These are phyloP conservation scores for Mirza zaza DNA, from an alignment of 2,113 vertebrate species.

Conservation along the genomic window DNA sequence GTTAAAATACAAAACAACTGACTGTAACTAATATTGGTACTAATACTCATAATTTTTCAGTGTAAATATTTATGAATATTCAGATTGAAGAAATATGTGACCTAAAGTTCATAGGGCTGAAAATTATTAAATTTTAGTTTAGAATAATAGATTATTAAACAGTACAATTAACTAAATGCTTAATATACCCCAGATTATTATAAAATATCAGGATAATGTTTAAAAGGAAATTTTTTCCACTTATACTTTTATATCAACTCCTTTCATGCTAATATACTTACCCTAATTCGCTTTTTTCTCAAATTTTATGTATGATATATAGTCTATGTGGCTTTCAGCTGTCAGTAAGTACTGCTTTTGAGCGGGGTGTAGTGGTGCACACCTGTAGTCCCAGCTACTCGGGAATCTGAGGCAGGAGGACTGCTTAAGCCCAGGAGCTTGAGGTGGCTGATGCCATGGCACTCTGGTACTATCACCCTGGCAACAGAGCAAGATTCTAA, in stretches of 20 bases:
- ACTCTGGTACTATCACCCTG: no score
- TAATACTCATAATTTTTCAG: neutral
- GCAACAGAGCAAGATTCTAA: no score
- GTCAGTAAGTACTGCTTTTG: neutral
- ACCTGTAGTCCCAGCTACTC: no score
- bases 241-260: neutral
- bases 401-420: no score
- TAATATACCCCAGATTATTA: neutral
- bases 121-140: neutral
- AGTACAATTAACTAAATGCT: neutral
- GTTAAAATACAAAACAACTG: neutral
- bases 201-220: neutral
- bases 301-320: neutral
- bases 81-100: neutral
- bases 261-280: neutral
- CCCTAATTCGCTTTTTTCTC: neutral
- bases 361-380: no score
- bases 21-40: neutral
- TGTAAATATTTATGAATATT: neutral
- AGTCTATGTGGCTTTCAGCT: neutral
- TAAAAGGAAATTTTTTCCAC: neutral
- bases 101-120: neutral
- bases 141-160: neutral
- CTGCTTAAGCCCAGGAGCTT: no score
- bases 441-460: no score